Evolutionary conservation across 2,797 vertebrate species (phyloP).

Genomic region (Melanotaenia pygmaea): DNA sequence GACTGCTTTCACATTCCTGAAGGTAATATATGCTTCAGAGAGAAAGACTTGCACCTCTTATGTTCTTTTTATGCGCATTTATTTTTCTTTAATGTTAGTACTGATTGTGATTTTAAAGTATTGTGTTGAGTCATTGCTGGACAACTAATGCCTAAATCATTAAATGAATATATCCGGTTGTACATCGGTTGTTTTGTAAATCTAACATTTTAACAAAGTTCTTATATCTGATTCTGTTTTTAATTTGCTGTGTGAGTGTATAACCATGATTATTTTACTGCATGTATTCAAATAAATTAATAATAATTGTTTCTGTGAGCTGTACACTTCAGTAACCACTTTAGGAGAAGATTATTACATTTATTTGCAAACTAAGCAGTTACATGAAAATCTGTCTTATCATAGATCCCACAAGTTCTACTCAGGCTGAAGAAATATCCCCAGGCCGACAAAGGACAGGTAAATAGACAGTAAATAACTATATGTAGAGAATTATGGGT

Average conservation of each 20-base stretch:
- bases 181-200: not conserved
- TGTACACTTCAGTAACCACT: not conserved
- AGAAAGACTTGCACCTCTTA: not conserved
- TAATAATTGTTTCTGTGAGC: not conserved
- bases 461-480: conserved; percentile 31
- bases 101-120: not conserved
- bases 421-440: conserved; percentile 76
- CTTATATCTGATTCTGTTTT: not conserved
- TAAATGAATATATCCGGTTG: not conserved
- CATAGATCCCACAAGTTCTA: conserved; percentile 95
- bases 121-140: not conserved
- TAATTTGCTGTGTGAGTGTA: not conserved
- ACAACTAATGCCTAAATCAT: not conserved
- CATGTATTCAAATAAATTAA: not conserved
- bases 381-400: conserved; percentile 6
- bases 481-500: not conserved
- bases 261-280: not conserved
- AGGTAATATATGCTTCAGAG: conserved; percentile 84
- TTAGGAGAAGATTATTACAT: not conserved
- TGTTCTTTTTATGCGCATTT: not conserved
- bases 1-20: conserved; percentile 98
- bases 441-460: conserved; percentile 90
- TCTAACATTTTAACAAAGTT: not conserved
- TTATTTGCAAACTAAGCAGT: not conserved
- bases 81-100: not conserved